Conservation (phyloP, 1,140 invertebrate species). For the Parasteatoda tepidariorum region DNA sequence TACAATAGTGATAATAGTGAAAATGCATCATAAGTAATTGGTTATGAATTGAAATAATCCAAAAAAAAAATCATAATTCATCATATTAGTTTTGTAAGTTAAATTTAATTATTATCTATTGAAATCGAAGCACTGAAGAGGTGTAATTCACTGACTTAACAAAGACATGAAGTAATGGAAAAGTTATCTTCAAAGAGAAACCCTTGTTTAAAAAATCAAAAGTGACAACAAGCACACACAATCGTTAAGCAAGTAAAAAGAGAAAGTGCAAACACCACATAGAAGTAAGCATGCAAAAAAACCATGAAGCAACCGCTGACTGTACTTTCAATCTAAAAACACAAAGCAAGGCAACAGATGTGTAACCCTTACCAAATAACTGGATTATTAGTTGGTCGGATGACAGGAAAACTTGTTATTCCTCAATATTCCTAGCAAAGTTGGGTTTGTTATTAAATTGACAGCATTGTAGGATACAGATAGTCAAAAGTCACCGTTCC, state of each 20-base stretch:
- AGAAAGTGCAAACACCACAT: constrained; percentile 56
- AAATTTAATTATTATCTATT: no score
- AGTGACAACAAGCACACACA: constrained; percentile 54
- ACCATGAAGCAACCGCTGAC: constrained; percentile 56
- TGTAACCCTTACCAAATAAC: constrained; percentile 59
- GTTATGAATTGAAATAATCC: no score
- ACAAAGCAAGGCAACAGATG: constrained; percentile 58
- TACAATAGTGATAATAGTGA: no score
- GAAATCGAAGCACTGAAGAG: not conserved
- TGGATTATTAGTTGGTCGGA: constrained; percentile 37
- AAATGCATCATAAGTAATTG: no score
- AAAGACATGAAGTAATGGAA: not conserved
- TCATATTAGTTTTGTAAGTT: no score
- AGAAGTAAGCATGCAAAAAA: constrained; percentile 48
- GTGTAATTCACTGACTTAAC: not conserved
- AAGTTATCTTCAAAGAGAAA: not conserved
- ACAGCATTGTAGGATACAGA: constrained; percentile 36
- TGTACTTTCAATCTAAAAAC: constrained; percentile 59
- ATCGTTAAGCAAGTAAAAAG: constrained; percentile 54
- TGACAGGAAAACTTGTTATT: constrained; percentile 47
- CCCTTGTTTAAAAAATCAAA: constrained; percentile 13
- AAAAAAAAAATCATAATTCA: no score
- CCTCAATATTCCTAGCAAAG: constrained; percentile 58
- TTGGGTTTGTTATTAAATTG: constrained; percentile 52
- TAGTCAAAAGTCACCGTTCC: constrained; percentile 45